Evolutionary conservation across 2,888 invertebrate genomes (phyloP).

Genomic region (Chalcosyrphus nemorum): DNA sequence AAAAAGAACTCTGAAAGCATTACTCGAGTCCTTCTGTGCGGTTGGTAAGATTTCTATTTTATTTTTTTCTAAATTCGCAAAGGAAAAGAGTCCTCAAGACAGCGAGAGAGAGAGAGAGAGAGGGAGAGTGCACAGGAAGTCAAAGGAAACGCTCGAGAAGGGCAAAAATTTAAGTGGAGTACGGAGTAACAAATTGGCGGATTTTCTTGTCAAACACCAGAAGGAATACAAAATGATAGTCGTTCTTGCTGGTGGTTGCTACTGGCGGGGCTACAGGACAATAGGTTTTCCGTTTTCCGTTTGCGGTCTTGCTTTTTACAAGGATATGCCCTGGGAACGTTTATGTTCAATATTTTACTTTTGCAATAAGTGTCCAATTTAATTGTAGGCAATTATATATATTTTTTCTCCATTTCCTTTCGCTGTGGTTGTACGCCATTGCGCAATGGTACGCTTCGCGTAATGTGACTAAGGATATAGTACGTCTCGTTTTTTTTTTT

Average conservation of each 20-base stretch:
- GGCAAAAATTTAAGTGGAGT: slow-evolving; percentile 43
- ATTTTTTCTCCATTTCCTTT: slow-evolving; percentile 14
- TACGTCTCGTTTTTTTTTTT: background rate
- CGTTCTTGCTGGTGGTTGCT: slow-evolving; percentile 8
- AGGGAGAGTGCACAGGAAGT: too few species aligned
- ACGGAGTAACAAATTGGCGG: slow-evolving; percentile 71
- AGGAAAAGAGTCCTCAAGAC: too few species aligned
- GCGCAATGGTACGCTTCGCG: background rate
- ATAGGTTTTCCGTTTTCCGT: background rate
- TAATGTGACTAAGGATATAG: background rate
- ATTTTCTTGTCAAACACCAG: slow-evolving; percentile 70
- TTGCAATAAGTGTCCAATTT: slow-evolving; percentile 72
- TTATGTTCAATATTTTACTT: slow-evolving; percentile 69
- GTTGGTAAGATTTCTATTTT: background rate
- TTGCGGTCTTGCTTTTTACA: background rate
- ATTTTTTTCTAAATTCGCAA: slow-evolving; percentile 6
- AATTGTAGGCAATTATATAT: slow-evolving; percentile 66
- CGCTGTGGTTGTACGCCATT: slow-evolving; percentile 12
- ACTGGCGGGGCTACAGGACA: background rate
- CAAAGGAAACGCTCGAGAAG: slow-evolving; percentile 27
- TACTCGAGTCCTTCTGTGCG: background rate
- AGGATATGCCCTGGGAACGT: slow-evolving; percentile 41
- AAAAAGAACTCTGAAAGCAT: slow-evolving; percentile 52
- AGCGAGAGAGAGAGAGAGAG: too few species aligned
- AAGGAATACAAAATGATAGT: slow-evolving; percentile 44